phyloP scores from a whole-genome alignment of 2,888 invertebrate genomes.

The Apoderus coryli region DNA sequence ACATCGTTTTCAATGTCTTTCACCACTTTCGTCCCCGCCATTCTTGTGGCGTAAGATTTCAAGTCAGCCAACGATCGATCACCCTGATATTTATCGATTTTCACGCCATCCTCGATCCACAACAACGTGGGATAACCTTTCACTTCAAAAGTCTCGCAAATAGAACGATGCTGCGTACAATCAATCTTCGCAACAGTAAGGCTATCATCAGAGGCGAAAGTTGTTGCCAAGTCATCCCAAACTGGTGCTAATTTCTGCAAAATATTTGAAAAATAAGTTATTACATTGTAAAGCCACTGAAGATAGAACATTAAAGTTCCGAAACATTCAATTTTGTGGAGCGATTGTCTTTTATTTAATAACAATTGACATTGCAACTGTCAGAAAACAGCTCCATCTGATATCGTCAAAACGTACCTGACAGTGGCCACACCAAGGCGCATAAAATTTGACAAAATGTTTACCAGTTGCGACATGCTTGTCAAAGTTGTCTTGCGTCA shows the following conservation, averaged over 20 bases:
- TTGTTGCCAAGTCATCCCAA: slow-evolving; percentile 70
- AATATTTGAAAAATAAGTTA: no score
- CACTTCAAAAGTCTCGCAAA: slow-evolving; percentile 68
- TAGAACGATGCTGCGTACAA: slow-evolving; percentile 59
- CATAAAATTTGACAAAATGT: slow-evolving; percentile 84
- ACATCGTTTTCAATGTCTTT: slow-evolving; percentile 24
- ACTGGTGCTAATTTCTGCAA: slow-evolving; percentile 60
- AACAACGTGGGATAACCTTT: slow-evolving; percentile 78
- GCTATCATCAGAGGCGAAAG: slow-evolving; percentile 47
- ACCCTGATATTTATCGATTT: slow-evolving; percentile 65
- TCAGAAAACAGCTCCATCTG: no score
- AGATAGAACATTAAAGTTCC: no score
- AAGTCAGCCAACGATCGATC: slow-evolving; percentile 52
- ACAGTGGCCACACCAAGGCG: slow-evolving; percentile 85
- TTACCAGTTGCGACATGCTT: slow-evolving; percentile 56
- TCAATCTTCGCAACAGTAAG: slow-evolving; percentile 73
- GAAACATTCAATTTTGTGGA: no score
- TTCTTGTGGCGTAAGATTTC: slow-evolving; percentile 54
- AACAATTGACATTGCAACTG: no score
- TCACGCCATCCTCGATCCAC: slow-evolving; percentile 79
- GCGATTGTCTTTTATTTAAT: no score
- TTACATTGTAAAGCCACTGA: no score
- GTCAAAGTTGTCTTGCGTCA: slow-evolving; percentile 63
- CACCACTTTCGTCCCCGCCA: slow-evolving; percentile 37
- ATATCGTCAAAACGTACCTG: no score